phyloP scores from a whole-genome alignment of 1,140 invertebrate genomes.

The Listronotus bonariensis region DNA sequence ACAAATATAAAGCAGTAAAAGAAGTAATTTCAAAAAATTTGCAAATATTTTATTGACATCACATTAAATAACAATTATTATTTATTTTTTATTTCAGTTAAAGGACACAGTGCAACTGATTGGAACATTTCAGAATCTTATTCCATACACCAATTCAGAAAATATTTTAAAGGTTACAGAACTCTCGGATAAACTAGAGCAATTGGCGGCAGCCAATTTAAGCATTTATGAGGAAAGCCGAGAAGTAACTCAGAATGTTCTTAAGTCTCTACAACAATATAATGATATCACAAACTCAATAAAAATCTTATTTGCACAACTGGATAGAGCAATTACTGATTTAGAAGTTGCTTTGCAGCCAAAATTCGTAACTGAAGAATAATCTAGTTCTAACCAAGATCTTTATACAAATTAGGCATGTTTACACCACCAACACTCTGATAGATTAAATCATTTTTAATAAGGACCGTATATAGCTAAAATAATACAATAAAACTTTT shows the following conservation, averaged over 20 bases:
- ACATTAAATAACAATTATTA: too few relatives aligned
- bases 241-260: slow-evolving; percentile 47
- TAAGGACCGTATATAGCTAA: too few relatives aligned
- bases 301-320: slow-evolving; percentile 49
- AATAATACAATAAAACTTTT: too few relatives aligned
- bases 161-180: slow-evolving; percentile 45
- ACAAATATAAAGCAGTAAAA: too few relatives aligned
- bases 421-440: too few relatives aligned
- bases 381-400: slow-evolving; percentile 7
- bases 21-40: too few relatives aligned
- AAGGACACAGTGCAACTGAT: slow-evolving; percentile 46
- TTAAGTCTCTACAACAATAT: slow-evolving; percentile 49
- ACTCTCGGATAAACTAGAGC: slow-evolving; percentile 47
- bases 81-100: slow-evolving; percentile 29
- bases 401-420: too few relatives aligned
- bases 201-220: slow-evolving; percentile 41
- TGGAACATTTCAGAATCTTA: slow-evolving; percentile 44
- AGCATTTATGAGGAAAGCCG: slow-evolving; percentile 46
- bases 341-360: slow-evolving; percentile 46
- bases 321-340: slow-evolving; percentile 48
- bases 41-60: too few relatives aligned
- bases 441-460: too few relatives aligned
- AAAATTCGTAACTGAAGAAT: slow-evolving; percentile 43
- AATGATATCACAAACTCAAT: slow-evolving; percentile 51
- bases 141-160: slow-evolving; percentile 45